These are phyloP conservation scores for Loris lydekkerianus DNA, from an alignment of 2,797 vertebrate genomes.

Conservation along the genomic window DNA sequence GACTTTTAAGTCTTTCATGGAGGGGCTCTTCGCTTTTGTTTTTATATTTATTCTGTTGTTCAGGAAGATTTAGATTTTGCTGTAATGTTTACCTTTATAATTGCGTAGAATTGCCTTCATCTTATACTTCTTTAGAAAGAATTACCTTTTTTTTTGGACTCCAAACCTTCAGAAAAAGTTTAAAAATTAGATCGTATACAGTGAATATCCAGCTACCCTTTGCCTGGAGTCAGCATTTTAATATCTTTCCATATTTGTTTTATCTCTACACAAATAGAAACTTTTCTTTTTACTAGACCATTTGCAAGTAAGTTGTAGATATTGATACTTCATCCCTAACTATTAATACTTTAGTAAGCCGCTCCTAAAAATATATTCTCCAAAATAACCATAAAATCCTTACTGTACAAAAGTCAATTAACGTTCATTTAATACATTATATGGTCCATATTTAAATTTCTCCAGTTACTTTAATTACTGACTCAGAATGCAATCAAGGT, in stretches of 20 bases:
- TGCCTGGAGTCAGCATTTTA: not conserved
- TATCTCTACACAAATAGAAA: not conserved
- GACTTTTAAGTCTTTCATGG: slow-evolving; percentile 15
- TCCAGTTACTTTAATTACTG: not conserved
- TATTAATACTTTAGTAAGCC: not conserved
- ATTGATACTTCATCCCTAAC: not conserved
- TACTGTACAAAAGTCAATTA: not conserved
- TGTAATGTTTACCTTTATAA: not conserved
- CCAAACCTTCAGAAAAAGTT: slow-evolving; percentile 13
- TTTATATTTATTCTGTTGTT: not conserved
- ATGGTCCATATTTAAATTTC: not conserved
- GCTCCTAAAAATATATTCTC: not conserved
- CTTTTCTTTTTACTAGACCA: not conserved
- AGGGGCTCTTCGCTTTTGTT: not conserved
- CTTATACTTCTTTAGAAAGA: slow-evolving; percentile 15
- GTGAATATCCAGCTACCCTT: not conserved
- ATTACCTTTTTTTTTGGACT: not conserved
- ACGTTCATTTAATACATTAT: not conserved
- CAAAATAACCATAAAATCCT: slow-evolving; percentile 1
- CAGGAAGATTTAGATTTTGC: not conserved
- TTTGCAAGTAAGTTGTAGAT: slow-evolving; percentile 6
- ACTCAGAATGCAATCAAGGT: not conserved
- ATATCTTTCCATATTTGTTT: not conserved
- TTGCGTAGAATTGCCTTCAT: not conserved
- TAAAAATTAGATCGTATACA: not conserved